Evolutionary conservation across 2,888 invertebrate genomes (phyloP).

Genomic region (Nowickia ferox): DNA sequence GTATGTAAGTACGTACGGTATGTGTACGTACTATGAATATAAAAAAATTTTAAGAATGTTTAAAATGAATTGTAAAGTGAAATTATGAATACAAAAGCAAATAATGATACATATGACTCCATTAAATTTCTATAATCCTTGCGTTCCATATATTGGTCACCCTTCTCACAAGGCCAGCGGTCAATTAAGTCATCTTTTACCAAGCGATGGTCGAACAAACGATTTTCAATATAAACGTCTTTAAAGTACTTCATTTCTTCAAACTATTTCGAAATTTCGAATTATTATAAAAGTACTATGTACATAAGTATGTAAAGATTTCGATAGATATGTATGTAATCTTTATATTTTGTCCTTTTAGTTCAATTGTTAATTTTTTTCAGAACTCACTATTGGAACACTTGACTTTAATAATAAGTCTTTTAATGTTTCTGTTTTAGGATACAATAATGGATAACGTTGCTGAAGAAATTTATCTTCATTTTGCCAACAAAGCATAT

Average conservation of each 20-base stretch:
- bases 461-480: slow-evolving; percentile 79
- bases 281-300: not conserved
- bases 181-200: slow-evolving; percentile 82
- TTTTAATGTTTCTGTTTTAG: slow-evolving; percentile 79
- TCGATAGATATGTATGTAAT: not conserved
- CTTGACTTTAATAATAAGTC: slow-evolving; percentile 80
- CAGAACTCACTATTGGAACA: slow-evolving; percentile 82
- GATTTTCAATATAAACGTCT: slow-evolving; percentile 81
- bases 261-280: not conserved
- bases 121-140: slow-evolving; percentile 83
- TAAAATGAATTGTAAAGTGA: slow-evolving; percentile 38
- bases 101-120: slow-evolving; percentile 82
- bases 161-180: slow-evolving; percentile 80
- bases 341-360: not conserved
- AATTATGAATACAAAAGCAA: slow-evolving; percentile 43
- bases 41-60: not conserved
- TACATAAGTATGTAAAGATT: not conserved
- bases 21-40: not conserved
- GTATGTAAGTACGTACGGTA: not conserved
- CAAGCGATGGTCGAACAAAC: slow-evolving; percentile 82
- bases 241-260: slow-evolving; percentile 77
- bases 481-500: slow-evolving; percentile 81
- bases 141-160: slow-evolving; percentile 79
- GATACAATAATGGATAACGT: slow-evolving; percentile 79
- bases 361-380: not conserved